Conservation (phyloP, 2,888 invertebrate species). For the Chorisops tibialis region DNA sequence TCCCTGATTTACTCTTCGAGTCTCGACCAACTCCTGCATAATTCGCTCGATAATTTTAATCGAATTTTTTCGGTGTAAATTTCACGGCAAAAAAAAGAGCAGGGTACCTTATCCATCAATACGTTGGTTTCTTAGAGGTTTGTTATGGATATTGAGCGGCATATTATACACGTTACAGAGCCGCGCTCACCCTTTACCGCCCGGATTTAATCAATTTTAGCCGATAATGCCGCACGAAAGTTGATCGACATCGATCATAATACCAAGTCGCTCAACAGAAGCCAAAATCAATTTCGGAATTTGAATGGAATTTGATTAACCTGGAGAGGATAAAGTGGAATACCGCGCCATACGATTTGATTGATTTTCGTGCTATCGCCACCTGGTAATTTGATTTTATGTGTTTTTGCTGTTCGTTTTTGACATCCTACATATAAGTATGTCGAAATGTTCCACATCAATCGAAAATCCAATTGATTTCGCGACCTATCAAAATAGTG, state of each 20-base stretch:
- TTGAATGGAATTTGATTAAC: conserved; percentile 16
- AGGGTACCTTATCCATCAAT: too few relatives aligned
- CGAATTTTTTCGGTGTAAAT: conserved; percentile 10
- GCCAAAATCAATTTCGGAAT: conserved; percentile 20
- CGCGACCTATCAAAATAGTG: too few relatives aligned
- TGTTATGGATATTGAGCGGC: too few relatives aligned
- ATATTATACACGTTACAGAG: too few relatives aligned
- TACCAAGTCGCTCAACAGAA: conserved; percentile 17
- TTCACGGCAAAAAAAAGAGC: too few relatives aligned
- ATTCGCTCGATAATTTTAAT: conserved; percentile 19
- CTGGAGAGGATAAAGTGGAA: background rate
- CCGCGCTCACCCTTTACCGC: too few relatives aligned
- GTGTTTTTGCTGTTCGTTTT: background rate
- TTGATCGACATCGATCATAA: conserved; percentile 24
- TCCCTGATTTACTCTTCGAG: conserved; percentile 20
- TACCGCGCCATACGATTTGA: background rate
- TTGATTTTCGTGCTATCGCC: too few relatives aligned
- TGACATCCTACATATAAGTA: background rate
- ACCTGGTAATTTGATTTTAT: background rate
- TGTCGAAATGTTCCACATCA: too few relatives aligned
- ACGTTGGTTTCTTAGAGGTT: too few relatives aligned
- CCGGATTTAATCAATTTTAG: conserved; percentile 8
- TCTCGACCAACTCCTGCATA: conserved; percentile 21
- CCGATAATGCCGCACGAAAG: background rate
- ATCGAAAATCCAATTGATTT: background rate